Percentiles rank a stretch among this genome's conserved stretches.
phyloP scores from a whole-genome alignment of 2,113 vertebrate species.

The Gymnarchus niloticus region DNA sequence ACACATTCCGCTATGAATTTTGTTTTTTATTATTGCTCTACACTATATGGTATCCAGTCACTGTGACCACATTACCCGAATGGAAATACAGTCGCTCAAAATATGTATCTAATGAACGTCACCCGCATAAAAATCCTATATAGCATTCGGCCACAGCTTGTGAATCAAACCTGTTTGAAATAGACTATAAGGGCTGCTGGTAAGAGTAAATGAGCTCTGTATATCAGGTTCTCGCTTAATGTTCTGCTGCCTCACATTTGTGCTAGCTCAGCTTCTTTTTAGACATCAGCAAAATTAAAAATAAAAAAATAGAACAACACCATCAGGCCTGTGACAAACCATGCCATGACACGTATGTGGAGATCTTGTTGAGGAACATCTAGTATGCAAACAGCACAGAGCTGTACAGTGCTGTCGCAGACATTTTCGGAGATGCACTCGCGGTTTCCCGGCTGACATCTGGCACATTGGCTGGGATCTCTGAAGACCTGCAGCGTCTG shows the following conservation, averaged over 20 bases:
- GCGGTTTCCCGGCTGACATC: not conserved
- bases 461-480: not conserved
- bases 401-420: not conserved
- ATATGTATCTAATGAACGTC: not conserved
- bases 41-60: not conserved
- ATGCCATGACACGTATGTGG: too few relatives aligned
- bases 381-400: not conserved
- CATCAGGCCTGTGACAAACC: not conserved
- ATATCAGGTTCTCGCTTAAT: not conserved
- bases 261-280: not conserved
- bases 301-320: not conserved
- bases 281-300: not conserved
- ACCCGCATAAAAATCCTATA: not conserved
- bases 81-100: not conserved
- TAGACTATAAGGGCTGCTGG: not conserved
- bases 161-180: not conserved
- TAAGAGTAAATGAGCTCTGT: not conserved
- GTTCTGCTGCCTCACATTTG: not conserved
- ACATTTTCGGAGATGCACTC: not conserved
- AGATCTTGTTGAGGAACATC: not conserved
- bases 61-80: not conserved
- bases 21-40: not conserved
- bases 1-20: too few relatives aligned
- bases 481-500: not conserved
- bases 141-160: not conserved